Percentiles rank a stretch among this genome's conserved stretches.
These are phyloP conservation scores for Oncopodura yosiiana DNA, from an alignment of 1,140 invertebrate species.

Conservation along the genomic window DNA sequence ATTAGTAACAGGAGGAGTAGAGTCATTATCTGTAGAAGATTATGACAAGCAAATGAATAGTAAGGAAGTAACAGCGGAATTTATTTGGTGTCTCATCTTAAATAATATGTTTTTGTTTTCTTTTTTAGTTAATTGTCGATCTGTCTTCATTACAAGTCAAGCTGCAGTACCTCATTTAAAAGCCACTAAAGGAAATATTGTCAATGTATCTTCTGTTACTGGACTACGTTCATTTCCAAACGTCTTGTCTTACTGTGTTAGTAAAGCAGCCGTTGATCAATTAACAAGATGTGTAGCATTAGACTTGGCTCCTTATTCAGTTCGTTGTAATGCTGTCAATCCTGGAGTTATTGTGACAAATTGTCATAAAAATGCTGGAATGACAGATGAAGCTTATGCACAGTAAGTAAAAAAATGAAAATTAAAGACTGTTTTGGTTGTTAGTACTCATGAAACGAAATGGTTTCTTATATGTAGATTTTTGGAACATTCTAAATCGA, in stretches of 20 bases:
- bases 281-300: slow-evolving; percentile 54
- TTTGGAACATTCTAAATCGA: slow-evolving; percentile 44
- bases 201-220: slow-evolving; percentile 53
- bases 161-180: slow-evolving; percentile 48
- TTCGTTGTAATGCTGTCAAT: slow-evolving; percentile 57
- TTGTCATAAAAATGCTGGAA: slow-evolving; percentile 52
- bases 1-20: slow-evolving; percentile 45
- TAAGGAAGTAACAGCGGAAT: too few relatives aligned
- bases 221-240: slow-evolving; percentile 43
- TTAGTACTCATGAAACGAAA: background rate
- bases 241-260: slow-evolving; percentile 28
- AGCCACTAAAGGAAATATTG: slow-evolving; percentile 44
- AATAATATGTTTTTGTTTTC: too few relatives aligned
- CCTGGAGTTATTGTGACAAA: slow-evolving; percentile 55
- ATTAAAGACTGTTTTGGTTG: too few relatives aligned
- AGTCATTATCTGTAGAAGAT: slow-evolving; percentile 45
- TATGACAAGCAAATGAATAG: slow-evolving; percentile 48
- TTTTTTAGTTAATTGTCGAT: slow-evolving; percentile 46
- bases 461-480: slow-evolving; percentile 38
- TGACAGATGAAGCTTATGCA: slow-evolving; percentile 51
- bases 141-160: slow-evolving; percentile 30
- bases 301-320: slow-evolving; percentile 43
- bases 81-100: too few relatives aligned
- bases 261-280: slow-evolving; percentile 59
- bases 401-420: slow-evolving; percentile 39